Base-by-base conservation (phyloP, 2,888 invertebrate genomes). In the Heliconius charithonia region DNA sequence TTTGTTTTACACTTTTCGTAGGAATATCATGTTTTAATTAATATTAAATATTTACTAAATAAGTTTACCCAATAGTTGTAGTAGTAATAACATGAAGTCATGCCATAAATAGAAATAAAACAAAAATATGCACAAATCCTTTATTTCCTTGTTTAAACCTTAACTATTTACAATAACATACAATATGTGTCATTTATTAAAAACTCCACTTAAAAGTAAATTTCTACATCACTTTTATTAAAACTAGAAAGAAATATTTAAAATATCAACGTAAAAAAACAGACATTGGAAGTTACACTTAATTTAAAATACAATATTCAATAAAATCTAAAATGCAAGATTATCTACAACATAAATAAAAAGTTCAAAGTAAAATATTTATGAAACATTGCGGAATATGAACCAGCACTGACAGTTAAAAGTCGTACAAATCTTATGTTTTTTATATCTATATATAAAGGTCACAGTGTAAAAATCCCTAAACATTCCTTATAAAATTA, bases 131-230 rank as follows among this genome's bases (percentile, higher is more conserved):
- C 82, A 80, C 82, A 87, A 51, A 85, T 84, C 81, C 83, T 87
- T 88, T 87, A 86, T 85, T 88, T 84, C 83, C 83, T 84, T 84
- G 82, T 81, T 80, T 82, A 84, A 82, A 83, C 79, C 79, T 75
- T 82, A 84, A 75, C 81, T 86, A 87, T 86, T 79, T 87, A 87
- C 85, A 88, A 82, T 83, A 83, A 82, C 83, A 84, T 85, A 83
- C 83, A 83, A 82, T 81, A 74, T 80, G 82, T 81, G 85, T 86
- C 85, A 85, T 81, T 56, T 80, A 78, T 79, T 84, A 83, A 85
- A 59, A 86, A 84, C 83, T 80, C 80, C 81, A 45, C 80, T 66
- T 80, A 79, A 41, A 78, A 67, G 66, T 78, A 78, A 41, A 56
- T 73, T 79, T 76, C 51, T 76, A 76, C 73, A 65, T 77, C 37